Evolutionary conservation across 2,888 invertebrate genomes (phyloP), one percentile per base, ranked within the genome.

Genomic region (Sminthurinus aureus): DNA sequence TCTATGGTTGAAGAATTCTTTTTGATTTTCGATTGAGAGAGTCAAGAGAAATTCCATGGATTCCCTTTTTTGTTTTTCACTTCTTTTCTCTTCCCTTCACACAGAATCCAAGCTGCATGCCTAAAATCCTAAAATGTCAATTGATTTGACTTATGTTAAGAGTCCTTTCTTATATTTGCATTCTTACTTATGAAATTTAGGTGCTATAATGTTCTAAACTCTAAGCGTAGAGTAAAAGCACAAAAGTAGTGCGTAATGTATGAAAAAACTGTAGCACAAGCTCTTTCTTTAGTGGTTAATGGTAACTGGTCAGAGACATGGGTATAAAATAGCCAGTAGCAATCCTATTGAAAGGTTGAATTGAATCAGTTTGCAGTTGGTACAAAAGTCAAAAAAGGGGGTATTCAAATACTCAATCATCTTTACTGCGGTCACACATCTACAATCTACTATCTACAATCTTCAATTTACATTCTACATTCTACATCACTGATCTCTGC

Each of bases 331-430:
- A 26, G 78, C 78, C 78, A 26, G 78, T 78, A 78, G 78, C 78
- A 24, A 78, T 78, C 24, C 18, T 66, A 71, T 71, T 69, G 71
- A 71, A 71, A 51, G 18, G 71, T 80, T 69, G 71, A 71, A 71
- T 71, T 58, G 71, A 71, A 51, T 80, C 71, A 80, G 79, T 79
- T 79, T 79, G 71, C 71, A 80, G 38, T 80, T 80, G 51, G 80
- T 80, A 71, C 22, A 80, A 52, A 80, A 71, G 22, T 71, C 24
- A 50, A 66, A 38, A 38, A 38, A 24, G 22, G 22, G 22, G 78
- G 13, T 73, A 69, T 26, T 15, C 50, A 66, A 80, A 80, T 80
- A 52, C 20, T 69, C 22, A 80, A 80, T 80, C 80, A 80, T 80
- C n/a, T 51, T 69, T 51, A n/a, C 73, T 73, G 38, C 38, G 38